phyloP scores from a whole-genome alignment of 2,888 invertebrate species.

The Diarsia dahlii region DNA sequence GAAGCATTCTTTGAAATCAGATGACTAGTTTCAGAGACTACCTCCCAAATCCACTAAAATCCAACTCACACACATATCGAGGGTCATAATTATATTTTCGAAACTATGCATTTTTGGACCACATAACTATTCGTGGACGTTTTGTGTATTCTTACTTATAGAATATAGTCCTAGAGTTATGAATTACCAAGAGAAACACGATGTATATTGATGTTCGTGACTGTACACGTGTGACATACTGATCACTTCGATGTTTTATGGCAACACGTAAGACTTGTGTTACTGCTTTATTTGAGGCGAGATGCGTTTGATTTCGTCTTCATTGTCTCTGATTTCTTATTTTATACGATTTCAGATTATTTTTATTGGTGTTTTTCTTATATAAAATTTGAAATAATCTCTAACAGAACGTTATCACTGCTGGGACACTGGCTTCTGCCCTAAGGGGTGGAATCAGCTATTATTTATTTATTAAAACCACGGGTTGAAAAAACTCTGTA shows the following conservation, averaged over 20 bases:
- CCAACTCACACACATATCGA: no score
- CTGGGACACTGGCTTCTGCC: not conserved
- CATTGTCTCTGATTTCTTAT: not conserved
- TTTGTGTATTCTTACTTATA: no score
- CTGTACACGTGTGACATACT: slow-evolving; percentile 17
- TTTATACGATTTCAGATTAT: not conserved
- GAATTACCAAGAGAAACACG: no score
- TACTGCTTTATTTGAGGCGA: slow-evolving; percentile 6
- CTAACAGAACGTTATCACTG: not conserved
- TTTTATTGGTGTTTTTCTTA: not conserved
- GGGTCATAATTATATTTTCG: no score
- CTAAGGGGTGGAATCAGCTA: not conserved
- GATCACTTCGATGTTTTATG: slow-evolving; percentile 42
- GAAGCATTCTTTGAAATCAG: no score
- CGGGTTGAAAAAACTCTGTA: no score
- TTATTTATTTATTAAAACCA: no score
- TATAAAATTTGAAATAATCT: not conserved
- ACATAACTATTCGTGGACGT: no score
- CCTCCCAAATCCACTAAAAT: no score
- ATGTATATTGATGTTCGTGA: not conserved
- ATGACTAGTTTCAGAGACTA: no score
- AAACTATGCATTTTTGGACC: no score
- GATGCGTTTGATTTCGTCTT: slow-evolving; percentile 4
- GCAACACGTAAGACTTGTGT: slow-evolving; percentile 13
- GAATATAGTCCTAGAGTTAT: no score